These are phyloP conservation scores for Staurois parvus DNA, from an alignment of 2,797 vertebrate species.

Conservation along the genomic window DNA sequence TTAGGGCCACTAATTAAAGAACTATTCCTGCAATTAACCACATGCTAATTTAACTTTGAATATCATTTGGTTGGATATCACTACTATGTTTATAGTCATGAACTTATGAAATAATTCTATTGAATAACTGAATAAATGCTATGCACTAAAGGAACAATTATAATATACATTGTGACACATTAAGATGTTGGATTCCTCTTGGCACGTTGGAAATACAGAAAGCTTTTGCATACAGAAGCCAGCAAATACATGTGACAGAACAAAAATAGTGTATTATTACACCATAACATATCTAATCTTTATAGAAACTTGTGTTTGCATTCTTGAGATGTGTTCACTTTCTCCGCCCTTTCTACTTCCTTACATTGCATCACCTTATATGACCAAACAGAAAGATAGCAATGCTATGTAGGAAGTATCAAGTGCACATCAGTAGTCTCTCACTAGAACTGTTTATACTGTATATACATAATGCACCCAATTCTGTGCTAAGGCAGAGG, in stretches of 20 bases:
- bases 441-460: not conserved
- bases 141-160: no score
- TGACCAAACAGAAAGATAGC: not conserved
- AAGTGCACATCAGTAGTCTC: slow-evolving; percentile 12
- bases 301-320: slow-evolving; percentile 2
- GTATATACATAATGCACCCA: not conserved
- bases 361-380: not conserved
- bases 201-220: no score
- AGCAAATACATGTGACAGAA: not conserved
- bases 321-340: not conserved
- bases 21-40: no score
- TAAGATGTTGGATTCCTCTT: no score
- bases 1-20: no score
- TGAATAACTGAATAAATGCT: no score
- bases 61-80: no score
- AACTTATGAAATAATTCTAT: no score
- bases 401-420: not conserved
- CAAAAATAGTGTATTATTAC: not conserved
- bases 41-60: no score
- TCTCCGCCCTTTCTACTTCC: not conserved
- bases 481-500: not conserved
- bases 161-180: no score
- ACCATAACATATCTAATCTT: not conserved
- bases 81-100: no score
- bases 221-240: no score